phyloP scores from a whole-genome alignment of 1,140 invertebrate species.

The Panulirus ornatus region DNA sequence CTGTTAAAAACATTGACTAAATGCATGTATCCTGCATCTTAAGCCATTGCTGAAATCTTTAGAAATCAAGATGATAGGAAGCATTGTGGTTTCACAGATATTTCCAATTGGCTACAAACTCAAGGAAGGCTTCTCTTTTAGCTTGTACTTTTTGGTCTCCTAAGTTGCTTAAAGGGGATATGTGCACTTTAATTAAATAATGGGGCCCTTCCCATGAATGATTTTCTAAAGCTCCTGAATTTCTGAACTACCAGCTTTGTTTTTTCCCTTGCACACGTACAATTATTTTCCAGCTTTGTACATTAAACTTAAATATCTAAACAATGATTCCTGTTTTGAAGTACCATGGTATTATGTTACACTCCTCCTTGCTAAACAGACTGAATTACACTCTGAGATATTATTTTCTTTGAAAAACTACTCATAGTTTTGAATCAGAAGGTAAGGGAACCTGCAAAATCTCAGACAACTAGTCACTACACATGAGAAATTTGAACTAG shows the following conservation, averaged over 20 bases:
- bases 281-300: not conserved
- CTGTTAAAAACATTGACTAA: no score
- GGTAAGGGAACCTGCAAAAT: not conserved
- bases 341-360: not conserved
- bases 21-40: no score
- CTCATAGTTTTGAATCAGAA: not conserved
- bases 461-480: not conserved
- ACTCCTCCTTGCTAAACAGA: no score
- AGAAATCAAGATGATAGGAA: no score
- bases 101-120: no score
- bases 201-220: no score
- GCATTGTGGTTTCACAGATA: no score
- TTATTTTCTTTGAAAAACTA: not conserved
- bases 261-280: not conserved
- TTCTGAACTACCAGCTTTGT: not conserved
- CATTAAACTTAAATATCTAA: not conserved
- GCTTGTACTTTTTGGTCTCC: not conserved
- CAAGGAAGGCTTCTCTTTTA: not conserved
- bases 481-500: not conserved
- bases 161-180: not conserved
- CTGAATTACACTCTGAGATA: no score
- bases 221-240: no score
- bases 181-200: not conserved
- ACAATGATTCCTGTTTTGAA: not conserved
- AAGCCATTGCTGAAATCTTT: no score